Evolutionary conservation across 2,113 vertebrate species (phyloP), one percentile per base, ranked within the genome.

Genomic region (Gasterosteus aculeatus): DNA sequence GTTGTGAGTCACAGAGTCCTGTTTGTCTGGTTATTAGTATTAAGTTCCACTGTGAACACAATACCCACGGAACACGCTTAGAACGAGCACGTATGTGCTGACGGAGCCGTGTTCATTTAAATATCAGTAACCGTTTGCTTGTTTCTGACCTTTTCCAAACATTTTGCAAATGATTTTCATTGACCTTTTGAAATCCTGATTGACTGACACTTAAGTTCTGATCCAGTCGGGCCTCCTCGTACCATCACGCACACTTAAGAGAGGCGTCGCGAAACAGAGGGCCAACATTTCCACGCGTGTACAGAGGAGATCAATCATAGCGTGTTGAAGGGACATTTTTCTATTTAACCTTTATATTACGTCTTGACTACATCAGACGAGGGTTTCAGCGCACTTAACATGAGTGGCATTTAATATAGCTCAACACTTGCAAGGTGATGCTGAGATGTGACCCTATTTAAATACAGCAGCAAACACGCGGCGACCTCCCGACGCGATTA

Each of bases 391-490:
- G 93, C 95, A 94, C 93, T 96, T 95, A 93, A 95, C 96, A 95
- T 97, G 97, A 97, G 93, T 98, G 97, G 96, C 97, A 97, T 99
- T 98, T 99, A 98, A 99, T 98, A 97, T 95, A 95, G 92, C 92
- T 89, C 89, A 94, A 97, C 97, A 98, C 94, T 94, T 94, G 93
- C 93, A 92, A 95, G 96, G 97, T 96, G 93, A 95, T 93, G 88
- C 93, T 91, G 86, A 95, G 93, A 94, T 90, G 94, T 99, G 97
- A 98, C 97, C 97, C 96, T 98, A 99, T 97, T 98, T 95, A 97
- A 98, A 98, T 97, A 95, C 93, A 90, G 92, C 59, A 46, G 59
- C 70, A 72, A 35, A 74, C 31, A 44, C 78, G 67, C 63, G 19
- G 67, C 71, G 57, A 71, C 59, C 81, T 29, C 76, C 95, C 83